A percentile compares a stretch with the other conserved stretches of the same genome.
Evolutionary conservation across 2,888 invertebrate species (phyloP).

Genomic region (Deilephila elpenor): DNA sequence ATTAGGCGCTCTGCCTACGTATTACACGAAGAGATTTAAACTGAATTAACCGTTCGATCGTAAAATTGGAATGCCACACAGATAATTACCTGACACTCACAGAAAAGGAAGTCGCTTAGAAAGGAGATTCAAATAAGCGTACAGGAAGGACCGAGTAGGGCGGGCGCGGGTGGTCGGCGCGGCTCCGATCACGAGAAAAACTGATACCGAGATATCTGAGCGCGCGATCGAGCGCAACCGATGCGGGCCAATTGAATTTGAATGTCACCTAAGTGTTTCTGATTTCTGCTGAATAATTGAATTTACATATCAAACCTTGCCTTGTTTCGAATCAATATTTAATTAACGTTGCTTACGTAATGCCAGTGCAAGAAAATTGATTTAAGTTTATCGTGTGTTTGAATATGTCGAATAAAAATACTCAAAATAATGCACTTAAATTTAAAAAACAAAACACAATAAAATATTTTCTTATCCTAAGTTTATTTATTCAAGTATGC

Average conservation of each 20-base stretch:
- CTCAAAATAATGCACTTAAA: neutral
- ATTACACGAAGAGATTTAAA: slow-evolving; percentile 84
- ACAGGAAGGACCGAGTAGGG: slow-evolving; percentile 70
- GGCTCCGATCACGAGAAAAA: slow-evolving; percentile 69
- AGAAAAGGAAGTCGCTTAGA: slow-evolving; percentile 82
- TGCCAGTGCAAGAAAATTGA: slow-evolving; percentile 29
- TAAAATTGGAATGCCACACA: slow-evolving; percentile 85
- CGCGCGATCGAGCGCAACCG: slow-evolving; percentile 66
- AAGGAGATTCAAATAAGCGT: slow-evolving; percentile 83
- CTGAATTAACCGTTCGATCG: slow-evolving; percentile 84
- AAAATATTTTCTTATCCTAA: neutral
- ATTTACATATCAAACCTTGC: neutral
- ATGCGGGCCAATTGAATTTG: slow-evolving; percentile 69
- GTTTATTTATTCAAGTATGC: neutral
- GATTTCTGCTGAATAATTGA: slow-evolving; percentile 40
- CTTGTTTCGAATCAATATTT: slow-evolving; percentile 14
- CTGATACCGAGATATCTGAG: slow-evolving; percentile 67
- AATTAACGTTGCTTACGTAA: slow-evolving; percentile 26
- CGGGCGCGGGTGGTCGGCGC: slow-evolving; percentile 59
- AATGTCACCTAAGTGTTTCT: slow-evolving; percentile 45
- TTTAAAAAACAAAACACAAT: too few species aligned
- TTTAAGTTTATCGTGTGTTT: neutral
- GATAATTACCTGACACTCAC: slow-evolving; percentile 85
- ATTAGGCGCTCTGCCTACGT: slow-evolving; percentile 79
- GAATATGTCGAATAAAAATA: neutral